Percentiles rank a stretch among this genome's conserved stretches.
Conservation (phyloP, 2,888 invertebrate species). For the Deilephila elpenor region DNA sequence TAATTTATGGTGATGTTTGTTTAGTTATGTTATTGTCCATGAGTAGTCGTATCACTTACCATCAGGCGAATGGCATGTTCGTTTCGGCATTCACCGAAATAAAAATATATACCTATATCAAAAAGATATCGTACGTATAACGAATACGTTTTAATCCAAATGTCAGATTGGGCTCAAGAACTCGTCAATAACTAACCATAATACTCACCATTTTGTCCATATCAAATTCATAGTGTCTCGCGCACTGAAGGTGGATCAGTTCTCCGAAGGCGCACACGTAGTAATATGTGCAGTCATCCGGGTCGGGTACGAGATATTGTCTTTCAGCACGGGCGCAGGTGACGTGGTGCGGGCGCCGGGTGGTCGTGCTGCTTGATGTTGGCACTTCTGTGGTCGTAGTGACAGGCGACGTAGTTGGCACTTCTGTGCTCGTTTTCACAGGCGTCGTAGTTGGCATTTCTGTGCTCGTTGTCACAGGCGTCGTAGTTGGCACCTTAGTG, state of each 20-base stretch:
- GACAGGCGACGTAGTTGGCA: background rate
- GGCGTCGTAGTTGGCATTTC: background rate
- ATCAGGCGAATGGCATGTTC: too few relatives aligned
- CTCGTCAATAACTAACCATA: background rate
- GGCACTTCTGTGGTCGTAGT: background rate
- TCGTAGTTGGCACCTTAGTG: background rate
- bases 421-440: background rate
- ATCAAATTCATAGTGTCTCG: slow-evolving; percentile 1
- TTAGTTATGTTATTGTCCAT: too few relatives aligned
- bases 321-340: background rate
- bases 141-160: too few relatives aligned
- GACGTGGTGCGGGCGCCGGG: background rate
- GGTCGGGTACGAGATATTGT: slow-evolving; percentile 4
- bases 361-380: background rate
- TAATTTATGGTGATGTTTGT: too few relatives aligned
- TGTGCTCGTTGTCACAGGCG: background rate
- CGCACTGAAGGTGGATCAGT: background rate
- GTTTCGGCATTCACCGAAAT: too few relatives aligned
- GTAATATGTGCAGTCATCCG: slow-evolving; percentile 11
- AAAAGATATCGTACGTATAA: too few relatives aligned
- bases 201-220: background rate
- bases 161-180: too few relatives aligned
- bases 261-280: slow-evolving; percentile 7
- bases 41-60: too few relatives aligned
- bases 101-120: too few relatives aligned